A percentile compares a stretch with the other conserved stretches of the same genome.
phyloP scores from a whole-genome alignment of 2,797 vertebrate species.

The Mus caroli region DNA sequence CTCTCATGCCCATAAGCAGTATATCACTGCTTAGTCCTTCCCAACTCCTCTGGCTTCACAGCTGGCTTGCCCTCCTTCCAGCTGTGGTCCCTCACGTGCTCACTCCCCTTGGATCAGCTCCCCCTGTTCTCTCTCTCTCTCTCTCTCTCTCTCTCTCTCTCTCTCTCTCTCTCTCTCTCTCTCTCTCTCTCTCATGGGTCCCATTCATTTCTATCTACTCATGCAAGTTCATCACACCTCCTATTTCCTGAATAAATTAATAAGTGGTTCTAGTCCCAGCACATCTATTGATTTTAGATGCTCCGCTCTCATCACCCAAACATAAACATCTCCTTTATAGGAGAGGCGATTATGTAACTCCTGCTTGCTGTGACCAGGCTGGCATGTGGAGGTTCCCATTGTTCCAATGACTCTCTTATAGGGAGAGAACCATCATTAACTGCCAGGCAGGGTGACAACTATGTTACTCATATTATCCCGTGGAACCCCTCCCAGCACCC shows the following conservation, averaged over 20 bases:
- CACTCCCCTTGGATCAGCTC: no score
- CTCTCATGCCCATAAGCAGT: accelerated
- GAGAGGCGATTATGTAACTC: background rate
- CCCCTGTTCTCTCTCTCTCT: accelerated
- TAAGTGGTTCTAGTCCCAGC: accelerated
- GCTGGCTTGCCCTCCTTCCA: background rate
- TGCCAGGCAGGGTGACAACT: background rate
- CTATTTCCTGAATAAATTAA: background rate
- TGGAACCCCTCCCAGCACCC: background rate
- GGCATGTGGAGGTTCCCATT: background rate
- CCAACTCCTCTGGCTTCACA: background rate
- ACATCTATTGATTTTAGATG: background rate
- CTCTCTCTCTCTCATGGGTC: no score
- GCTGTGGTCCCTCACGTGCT: background rate
- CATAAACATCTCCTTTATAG: background rate
- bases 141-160: background rate
- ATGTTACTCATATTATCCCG: background rate
- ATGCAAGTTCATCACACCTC: background rate
- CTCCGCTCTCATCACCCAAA: background rate
- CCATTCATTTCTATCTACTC: background rate
- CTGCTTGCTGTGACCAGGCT: accelerated
- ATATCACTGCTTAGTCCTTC: background rate
- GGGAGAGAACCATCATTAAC: background rate
- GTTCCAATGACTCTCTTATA: background rate
- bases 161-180: background rate